Conservation (phyloP, 2,888 invertebrate species). For the Cybosia mesomella region DNA sequence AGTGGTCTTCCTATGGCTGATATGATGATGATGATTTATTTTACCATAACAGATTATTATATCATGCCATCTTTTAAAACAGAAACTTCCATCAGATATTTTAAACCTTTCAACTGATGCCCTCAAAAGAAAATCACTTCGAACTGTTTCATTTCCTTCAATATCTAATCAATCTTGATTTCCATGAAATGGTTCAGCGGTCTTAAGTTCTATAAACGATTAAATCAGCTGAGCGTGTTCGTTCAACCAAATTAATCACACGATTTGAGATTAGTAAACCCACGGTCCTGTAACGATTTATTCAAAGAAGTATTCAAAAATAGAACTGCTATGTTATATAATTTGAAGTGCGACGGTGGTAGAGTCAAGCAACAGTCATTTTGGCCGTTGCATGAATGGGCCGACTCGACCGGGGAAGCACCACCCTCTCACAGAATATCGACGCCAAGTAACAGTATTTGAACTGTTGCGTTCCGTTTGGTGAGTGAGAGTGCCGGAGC, state of each 20-base stretch:
- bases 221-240: conserved; percentile 22
- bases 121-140: not conserved
- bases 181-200: conserved; percentile 19
- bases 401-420: too few species aligned
- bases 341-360: too few species aligned
- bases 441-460: too few species aligned
- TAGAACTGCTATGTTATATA: not conserved
- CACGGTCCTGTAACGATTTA: not conserved
- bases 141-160: conserved; percentile 9
- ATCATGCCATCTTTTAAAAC: not conserved
- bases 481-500: too few species aligned
- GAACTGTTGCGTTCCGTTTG: too few species aligned
- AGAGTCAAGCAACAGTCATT: too few species aligned
- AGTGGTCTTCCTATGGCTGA: too few species aligned
- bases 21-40: not conserved
- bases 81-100: not conserved
- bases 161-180: conserved; percentile 30
- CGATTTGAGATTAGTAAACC: conserved; percentile 18
- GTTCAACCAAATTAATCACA: conserved; percentile 20
- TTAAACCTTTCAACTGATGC: not conserved
- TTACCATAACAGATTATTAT: not conserved
- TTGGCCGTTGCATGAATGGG: too few species aligned
- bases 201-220: conserved; percentile 20
- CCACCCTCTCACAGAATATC: too few species aligned
- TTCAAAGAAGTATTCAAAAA: conserved; percentile 10